Evolutionary conservation across 2,888 invertebrate genomes (phyloP).

Genomic region (Salpingus planirostris): DNA sequence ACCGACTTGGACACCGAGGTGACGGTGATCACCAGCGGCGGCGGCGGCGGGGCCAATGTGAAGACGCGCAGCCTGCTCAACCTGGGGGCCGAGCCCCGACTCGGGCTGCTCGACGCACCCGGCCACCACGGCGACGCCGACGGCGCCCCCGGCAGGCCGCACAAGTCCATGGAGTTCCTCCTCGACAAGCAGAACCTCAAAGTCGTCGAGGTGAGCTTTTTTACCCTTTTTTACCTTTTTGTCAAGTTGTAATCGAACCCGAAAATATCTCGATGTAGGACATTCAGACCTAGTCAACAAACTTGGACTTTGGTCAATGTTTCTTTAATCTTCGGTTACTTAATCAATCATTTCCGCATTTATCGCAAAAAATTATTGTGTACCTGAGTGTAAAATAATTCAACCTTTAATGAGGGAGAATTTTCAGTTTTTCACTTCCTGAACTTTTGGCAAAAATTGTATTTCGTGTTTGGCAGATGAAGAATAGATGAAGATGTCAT

Average conservation of each 20-base stretch:
- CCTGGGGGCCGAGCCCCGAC: slow-evolving; percentile 44
- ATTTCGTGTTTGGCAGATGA: no score
- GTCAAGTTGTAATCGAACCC: not conserved
- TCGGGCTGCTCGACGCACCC: slow-evolving; percentile 46
- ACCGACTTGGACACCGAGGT: slow-evolving; percentile 79
- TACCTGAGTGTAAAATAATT: no score
- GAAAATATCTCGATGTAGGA: no score
- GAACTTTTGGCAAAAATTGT: no score
- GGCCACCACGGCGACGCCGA: slow-evolving; percentile 35
- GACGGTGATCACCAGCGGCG: slow-evolving; percentile 46
- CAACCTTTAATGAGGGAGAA: no score
- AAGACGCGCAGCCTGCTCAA: slow-evolving; percentile 63
- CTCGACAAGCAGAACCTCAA: slow-evolving; percentile 87
- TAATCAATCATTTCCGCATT: no score
- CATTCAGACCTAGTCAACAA: no score
- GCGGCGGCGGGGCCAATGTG: slow-evolving; percentile 33
- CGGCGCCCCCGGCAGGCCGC: slow-evolving; percentile 55
- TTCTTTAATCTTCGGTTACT: no score
- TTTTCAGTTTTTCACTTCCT: no score
- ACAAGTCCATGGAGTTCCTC: slow-evolving; percentile 93
- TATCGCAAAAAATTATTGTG: no score
- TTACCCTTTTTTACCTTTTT: not conserved
- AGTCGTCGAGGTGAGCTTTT: slow-evolving; percentile 69
- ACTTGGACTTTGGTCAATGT: no score
- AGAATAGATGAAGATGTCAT: no score